Evolutionary conservation across 2,888 invertebrate genomes (phyloP).

Genomic region (Orthonevra nobilis): DNA sequence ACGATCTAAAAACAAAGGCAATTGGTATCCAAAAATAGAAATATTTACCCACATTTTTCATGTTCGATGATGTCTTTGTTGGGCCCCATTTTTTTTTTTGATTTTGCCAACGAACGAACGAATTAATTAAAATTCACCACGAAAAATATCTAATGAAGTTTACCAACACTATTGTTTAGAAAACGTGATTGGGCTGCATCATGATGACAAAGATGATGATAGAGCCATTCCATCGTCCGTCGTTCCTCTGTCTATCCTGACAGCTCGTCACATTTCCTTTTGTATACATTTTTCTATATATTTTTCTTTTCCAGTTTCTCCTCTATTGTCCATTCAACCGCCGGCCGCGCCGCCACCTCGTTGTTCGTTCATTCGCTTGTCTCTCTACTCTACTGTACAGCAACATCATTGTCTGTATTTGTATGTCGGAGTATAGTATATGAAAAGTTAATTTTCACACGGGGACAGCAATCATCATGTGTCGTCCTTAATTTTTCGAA

Average conservation of each 20-base stretch:
- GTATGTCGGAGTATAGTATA: slow-evolving; percentile 36
- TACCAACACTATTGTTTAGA: slow-evolving; percentile 63
- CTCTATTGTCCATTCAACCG: slow-evolving; percentile 55
- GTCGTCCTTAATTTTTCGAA: slow-evolving; percentile 67
- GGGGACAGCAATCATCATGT: slow-evolving; percentile 68
- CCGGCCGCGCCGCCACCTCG: slow-evolving; percentile 10
- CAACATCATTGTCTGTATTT: slow-evolving; percentile 4
- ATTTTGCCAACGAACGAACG: slow-evolving; percentile 1
- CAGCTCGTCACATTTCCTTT: slow-evolving; percentile 57
- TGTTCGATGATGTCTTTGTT: not conserved
- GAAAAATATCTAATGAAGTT: slow-evolving; percentile 63
- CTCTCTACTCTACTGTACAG: not conserved
- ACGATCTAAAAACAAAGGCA: slow-evolving; percentile 26
- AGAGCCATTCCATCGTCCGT: slow-evolving; percentile 54
- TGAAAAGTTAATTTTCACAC: slow-evolving; percentile 70
- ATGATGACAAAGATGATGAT: too few species aligned
- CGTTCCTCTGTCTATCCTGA: slow-evolving; percentile 59
- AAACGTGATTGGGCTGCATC: slow-evolving; percentile 62
- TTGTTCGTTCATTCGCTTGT: slow-evolving; percentile 30
- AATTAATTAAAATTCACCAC: slow-evolving; percentile 59
- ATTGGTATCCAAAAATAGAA: not conserved
- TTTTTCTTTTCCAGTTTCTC: slow-evolving; percentile 11
- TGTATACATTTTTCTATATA: too few species aligned
- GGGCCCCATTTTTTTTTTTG: too few species aligned
- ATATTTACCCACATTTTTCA: not conserved